phyloP scores from a whole-genome alignment of 2,113 vertebrate genomes.

The Pongo pygmaeus region DNA sequence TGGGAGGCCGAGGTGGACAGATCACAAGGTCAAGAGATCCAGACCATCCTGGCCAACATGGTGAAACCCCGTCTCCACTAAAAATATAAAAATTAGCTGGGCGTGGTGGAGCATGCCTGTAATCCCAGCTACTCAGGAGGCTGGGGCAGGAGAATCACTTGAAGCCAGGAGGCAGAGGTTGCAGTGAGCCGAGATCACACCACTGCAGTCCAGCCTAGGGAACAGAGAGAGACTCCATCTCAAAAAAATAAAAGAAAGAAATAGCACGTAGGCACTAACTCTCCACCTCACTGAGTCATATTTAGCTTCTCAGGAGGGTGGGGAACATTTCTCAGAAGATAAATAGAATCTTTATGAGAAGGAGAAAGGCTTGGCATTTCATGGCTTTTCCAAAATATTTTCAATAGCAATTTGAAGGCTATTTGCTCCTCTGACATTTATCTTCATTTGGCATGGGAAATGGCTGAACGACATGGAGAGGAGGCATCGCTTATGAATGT shows the following conservation, averaged over 20 bases:
- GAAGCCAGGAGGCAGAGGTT: too few relatives aligned
- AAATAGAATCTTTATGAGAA: conserved; percentile 54
- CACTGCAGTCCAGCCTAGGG: too few relatives aligned
- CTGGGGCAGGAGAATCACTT: too few relatives aligned
- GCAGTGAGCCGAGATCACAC: too few relatives aligned
- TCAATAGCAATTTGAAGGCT: conserved; percentile 76
- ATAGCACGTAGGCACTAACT: neutral
- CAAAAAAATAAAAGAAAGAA: neutral
- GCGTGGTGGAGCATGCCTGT: too few relatives aligned
- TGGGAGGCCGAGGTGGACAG: accelerated
- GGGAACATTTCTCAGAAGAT: neutral
- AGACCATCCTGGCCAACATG: too few relatives aligned
- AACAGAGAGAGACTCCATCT: too few relatives aligned
- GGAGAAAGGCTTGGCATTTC: conserved; percentile 68
- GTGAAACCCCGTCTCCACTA: too few relatives aligned
- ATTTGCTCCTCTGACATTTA: conserved; percentile 77
- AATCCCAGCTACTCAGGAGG: too few relatives aligned
- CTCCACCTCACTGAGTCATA: neutral
- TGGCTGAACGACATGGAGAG: conserved; percentile 59
- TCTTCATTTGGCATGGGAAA: conserved; percentile 79
- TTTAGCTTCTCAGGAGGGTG: neutral
- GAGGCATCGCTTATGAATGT: conserved; percentile 71
- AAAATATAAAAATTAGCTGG: too few relatives aligned
- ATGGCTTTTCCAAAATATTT: conserved; percentile 79
- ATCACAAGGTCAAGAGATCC: too few relatives aligned